phyloP scores from a whole-genome alignment of 2,113 vertebrate genomes.

The Burhinus oedicnemus region DNA sequence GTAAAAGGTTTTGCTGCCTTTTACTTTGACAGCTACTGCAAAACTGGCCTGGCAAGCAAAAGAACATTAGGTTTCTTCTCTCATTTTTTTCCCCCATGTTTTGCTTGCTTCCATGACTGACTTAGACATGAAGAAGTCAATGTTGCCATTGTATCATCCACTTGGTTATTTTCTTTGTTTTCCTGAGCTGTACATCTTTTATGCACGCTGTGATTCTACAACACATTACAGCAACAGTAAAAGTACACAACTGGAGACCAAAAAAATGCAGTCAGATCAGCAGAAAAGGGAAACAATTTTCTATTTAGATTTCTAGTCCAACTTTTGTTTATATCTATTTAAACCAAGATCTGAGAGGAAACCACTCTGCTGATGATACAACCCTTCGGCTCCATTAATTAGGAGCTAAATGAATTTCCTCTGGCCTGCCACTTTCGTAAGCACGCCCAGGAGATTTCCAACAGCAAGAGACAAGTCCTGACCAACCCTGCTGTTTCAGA shows the following conservation, averaged over 20 bases:
- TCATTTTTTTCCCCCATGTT: accelerated
- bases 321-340: neutral
- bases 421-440: neutral
- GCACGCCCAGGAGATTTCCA: neutral
- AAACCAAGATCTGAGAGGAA: neutral
- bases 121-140: neutral
- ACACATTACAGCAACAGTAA: neutral
- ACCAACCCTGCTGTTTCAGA: neutral
- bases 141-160: neutral
- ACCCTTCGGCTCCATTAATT: neutral
- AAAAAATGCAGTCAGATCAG: neutral
- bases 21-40: neutral
- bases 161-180: neutral
- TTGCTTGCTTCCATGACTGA: neutral
- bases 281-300: neutral
- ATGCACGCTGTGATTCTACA: neutral
- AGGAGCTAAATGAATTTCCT: neutral
- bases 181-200: neutral
- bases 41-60: neutral
- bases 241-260: neutral
- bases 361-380: neutral
- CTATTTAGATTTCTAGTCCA: neutral
- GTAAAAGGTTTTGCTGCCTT: neutral
- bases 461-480: neutral
- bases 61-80: neutral